Evolutionary conservation across 2,113 vertebrate species (phyloP), one percentile per base, ranked within the genome.

Genomic region (Istiophorus platypterus): DNA sequence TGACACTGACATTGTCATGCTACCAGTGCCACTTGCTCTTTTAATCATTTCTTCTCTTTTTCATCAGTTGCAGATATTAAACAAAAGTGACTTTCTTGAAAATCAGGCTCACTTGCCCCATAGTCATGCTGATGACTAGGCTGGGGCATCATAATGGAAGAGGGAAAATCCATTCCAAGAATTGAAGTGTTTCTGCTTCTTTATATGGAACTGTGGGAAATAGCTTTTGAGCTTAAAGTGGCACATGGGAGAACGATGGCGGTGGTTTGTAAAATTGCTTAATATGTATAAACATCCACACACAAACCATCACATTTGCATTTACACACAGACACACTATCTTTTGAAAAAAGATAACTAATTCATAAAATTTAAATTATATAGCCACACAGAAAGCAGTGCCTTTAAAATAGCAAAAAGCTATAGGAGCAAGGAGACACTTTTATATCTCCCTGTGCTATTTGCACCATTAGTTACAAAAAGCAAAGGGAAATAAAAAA

Each of bases 321-420:
- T 56, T 0, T 12, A 34, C 59, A 72, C 57, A 41, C 7, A 27
- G 17, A 45, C 74, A 31, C 34, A 7, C 13, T 41, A 17, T 54
- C 65, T 70, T 80, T 69, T 45, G 49, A 67, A 72, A 71, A 45
- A 52, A 34, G 61, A 88, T 86, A 76, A 85, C 77, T 51, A 85
- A 92, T 84, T 87, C 81, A 78, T 68, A 66, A 79, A 68, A 82
- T 84, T 42, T 67, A 59, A 82, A 90, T 86, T 65, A 86, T 41
- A 82, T 67, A 85, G 41, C 66, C 29, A 68, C 13, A 27, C 52
- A 73, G 61, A 62, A 83, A 69, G 80, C 72, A 51, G 76, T 41
- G 65, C 80, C 52, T 80, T 69, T 67, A 81, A 90, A 86, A 79
- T 68, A 73, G 70, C 64, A 78, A 68, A 80, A 56, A 77, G 51